Evolutionary conservation across 2,797 vertebrate species (phyloP).

Genomic region (Coracias cyanogaster): DNA sequence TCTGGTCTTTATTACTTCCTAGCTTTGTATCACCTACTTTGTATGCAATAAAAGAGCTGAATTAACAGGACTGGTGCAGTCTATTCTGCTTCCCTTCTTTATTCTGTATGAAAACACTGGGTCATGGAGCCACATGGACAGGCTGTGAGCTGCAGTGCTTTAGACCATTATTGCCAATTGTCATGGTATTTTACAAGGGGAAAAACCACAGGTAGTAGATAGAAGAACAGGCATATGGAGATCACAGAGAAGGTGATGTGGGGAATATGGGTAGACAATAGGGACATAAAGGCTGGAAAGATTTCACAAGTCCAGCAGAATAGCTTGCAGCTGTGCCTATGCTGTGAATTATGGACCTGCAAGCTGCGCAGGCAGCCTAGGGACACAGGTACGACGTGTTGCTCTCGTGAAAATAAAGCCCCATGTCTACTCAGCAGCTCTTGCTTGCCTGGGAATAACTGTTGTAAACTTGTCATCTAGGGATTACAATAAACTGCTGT

Average conservation of each 20-base stretch:
- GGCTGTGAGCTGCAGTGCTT: background rate
- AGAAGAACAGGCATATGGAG: background rate
- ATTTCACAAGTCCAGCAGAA: conserved; percentile 6
- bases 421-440: background rate
- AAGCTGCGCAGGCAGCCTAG: background rate
- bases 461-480: background rate
- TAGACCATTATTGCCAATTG: conserved; percentile 19
- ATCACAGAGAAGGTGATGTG: background rate
- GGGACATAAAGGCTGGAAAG: background rate
- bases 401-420: background rate
- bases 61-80: conserved; percentile 23
- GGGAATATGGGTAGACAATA: background rate
- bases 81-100: background rate
- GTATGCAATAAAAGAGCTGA: background rate
- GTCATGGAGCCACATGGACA: conserved; percentile 26
- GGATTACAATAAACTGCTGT: background rate
- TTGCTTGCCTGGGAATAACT: background rate
- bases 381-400: background rate
- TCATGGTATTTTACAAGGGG: conserved; percentile 4
- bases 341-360: background rate
- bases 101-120: conserved; percentile 68
- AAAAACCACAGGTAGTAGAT: background rate
- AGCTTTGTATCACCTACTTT: conserved; percentile 6
- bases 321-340: background rate
- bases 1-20: conserved; percentile 52